A percentile compares a stretch with the other conserved stretches of the same genome.
phyloP scores from a whole-genome alignment of 2,113 vertebrate species.

The Phalacrocorax pelagicus region DNA sequence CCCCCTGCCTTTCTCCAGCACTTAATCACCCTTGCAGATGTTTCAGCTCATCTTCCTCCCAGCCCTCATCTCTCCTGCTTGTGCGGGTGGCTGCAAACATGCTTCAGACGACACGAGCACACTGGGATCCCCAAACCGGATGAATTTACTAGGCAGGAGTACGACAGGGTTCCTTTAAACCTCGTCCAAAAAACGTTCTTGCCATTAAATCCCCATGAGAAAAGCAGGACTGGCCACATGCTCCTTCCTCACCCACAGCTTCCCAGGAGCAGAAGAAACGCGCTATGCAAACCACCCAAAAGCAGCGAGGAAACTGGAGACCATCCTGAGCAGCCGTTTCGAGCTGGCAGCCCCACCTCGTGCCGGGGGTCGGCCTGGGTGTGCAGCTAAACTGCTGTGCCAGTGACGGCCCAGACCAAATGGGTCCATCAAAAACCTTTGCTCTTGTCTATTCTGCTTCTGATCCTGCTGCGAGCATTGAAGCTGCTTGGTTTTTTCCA shows the following conservation, averaged over 20 bases:
- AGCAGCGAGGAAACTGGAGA: background rate
- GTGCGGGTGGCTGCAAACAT: background rate
- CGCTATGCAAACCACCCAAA: background rate
- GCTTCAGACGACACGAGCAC: background rate
- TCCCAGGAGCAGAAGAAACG: conserved; percentile 11
- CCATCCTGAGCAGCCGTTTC: background rate
- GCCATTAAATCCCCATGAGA: background rate
- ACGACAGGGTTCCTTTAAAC: conserved; percentile 38
- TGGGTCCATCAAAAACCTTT: background rate
- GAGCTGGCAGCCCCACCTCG: background rate
- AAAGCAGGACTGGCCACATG: background rate
- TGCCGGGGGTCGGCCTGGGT: background rate
- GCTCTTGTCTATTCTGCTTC: background rate
- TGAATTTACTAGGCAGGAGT: background rate
- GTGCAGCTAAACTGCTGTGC: background rate
- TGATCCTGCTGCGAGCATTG: background rate
- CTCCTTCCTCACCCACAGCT: background rate
- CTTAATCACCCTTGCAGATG: background rate
- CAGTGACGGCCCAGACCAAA: background rate
- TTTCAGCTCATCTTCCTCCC: background rate
- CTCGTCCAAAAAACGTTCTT: background rate
- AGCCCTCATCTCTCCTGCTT: background rate
- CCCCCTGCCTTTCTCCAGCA: background rate
- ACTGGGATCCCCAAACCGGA: background rate
- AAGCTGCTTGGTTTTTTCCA: background rate